Conservation (phyloP, 2,113 vertebrate genomes). For the Halichoeres trimaculatus region DNA sequence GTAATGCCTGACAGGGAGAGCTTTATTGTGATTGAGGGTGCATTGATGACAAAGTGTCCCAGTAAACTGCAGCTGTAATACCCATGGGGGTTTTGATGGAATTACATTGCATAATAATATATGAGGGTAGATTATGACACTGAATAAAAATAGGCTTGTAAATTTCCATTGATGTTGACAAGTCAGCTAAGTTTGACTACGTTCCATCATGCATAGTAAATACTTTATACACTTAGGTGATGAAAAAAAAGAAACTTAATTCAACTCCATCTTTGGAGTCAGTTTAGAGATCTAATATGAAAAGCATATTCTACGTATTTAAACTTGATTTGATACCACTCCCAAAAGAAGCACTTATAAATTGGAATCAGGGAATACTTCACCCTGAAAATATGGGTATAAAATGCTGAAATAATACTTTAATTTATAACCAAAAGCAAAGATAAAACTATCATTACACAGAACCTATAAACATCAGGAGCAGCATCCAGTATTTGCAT, state of each 20-base stretch:
- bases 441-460: neutral
- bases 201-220: neutral
- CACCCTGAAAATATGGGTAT: no score
- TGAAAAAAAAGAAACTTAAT: neutral
- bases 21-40: neutral
- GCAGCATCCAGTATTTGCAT: neutral
- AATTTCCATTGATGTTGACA: neutral
- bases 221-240: neutral
- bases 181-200: slow-evolving; percentile 1
- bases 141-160: slow-evolving; percentile 3
- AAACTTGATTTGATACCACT: neutral
- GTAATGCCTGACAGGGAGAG: neutral
- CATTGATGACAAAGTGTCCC: neutral
- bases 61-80: slow-evolving; percentile 11
- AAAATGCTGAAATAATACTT: neutral
- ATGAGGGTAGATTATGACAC: neutral
- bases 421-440: neutral
- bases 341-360: neutral
- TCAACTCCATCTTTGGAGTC: neutral
- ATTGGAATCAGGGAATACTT: neutral
- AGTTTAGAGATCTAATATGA: neutral
- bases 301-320: neutral
- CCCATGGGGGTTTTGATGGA: neutral
- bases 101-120: neutral
- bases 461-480: neutral